Conservation (phyloP, 2,888 invertebrate species). For the Artemia sinica region DNA sequence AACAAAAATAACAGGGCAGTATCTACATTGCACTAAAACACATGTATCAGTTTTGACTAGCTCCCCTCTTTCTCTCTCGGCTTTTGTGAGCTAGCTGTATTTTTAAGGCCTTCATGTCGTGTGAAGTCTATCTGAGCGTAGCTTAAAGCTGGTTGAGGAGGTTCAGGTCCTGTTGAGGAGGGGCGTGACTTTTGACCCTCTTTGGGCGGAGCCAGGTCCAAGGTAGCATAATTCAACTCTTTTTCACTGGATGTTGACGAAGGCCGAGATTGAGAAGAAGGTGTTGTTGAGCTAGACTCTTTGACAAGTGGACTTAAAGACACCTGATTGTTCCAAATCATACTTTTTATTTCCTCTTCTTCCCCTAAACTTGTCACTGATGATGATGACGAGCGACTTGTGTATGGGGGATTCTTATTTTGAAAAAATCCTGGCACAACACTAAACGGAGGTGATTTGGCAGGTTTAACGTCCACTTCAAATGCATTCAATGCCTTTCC, state of each 20-base stretch:
- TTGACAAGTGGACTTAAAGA: slow-evolving; percentile 13
- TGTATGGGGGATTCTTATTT: not conserved
- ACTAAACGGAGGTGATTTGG: slow-evolving; percentile 17
- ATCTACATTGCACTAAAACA: too few relatives aligned
- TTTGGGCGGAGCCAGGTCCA: slow-evolving; percentile 30
- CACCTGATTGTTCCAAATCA: slow-evolving; percentile 13
- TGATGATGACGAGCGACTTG: slow-evolving; percentile 19
- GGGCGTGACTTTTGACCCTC: slow-evolving; percentile 24
- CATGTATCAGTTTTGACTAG: not conserved
- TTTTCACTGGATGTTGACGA: slow-evolving; percentile 32
- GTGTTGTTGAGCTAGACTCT: slow-evolving; percentile 35
- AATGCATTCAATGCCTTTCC: slow-evolving; percentile 14
- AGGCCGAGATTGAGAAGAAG: slow-evolving; percentile 23
- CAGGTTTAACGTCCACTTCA: not conserved
- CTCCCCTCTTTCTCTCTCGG: not conserved
- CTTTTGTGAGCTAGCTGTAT: not conserved
- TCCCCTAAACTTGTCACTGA: slow-evolving; percentile 21
- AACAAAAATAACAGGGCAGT: too few relatives aligned
- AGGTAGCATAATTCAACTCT: slow-evolving; percentile 35
- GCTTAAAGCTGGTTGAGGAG: slow-evolving; percentile 23
- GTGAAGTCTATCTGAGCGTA: slow-evolving; percentile 33
- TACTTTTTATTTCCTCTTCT: slow-evolving; percentile 19
- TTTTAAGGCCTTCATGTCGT: slow-evolving; percentile 30
- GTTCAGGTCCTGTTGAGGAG: slow-evolving; percentile 25
- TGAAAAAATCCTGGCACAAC: not conserved